Evolutionary conservation across 2,888 invertebrate species (phyloP).

Genomic region (Quadroppia sp.): DNA sequence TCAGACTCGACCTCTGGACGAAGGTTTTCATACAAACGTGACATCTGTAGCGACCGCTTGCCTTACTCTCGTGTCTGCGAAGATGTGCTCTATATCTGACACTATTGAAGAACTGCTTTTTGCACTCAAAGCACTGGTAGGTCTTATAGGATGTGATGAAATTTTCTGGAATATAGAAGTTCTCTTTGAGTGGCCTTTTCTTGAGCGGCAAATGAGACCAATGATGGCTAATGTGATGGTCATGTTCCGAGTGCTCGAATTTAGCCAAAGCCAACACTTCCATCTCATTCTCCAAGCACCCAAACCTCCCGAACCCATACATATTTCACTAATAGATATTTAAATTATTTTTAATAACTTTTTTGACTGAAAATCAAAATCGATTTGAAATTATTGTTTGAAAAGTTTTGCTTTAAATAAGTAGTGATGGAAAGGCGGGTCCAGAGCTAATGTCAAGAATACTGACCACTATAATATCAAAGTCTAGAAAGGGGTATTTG

Average conservation of each 20-base stretch:
- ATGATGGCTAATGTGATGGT: not conserved
- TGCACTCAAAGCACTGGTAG: slow-evolving; percentile 33
- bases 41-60: slow-evolving; percentile 41
- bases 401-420: slow-evolving; percentile 8
- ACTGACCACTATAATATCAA: slow-evolving; percentile 25
- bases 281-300: too few species aligned
- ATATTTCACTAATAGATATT: not conserved
- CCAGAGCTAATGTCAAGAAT: not conserved
- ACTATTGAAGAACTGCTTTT: slow-evolving; percentile 32
- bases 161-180: not conserved
- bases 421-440: not conserved
- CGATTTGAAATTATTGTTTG: not conserved
- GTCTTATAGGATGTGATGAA: not conserved
- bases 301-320: not conserved
- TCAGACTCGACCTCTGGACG: slow-evolving; percentile 42
- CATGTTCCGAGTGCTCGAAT: not conserved
- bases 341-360: not conserved
- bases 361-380: not conserved
- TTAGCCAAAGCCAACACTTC: not conserved
- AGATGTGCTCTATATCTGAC: slow-evolving; percentile 41
- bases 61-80: slow-evolving; percentile 38
- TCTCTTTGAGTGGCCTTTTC: slow-evolving; percentile 28
- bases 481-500: not conserved
- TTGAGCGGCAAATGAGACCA: slow-evolving; percentile 32
- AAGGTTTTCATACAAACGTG: slow-evolving; percentile 40